Conservation (phyloP, 2,888 invertebrate genomes). For the Hirtodrosophila duncani region DNA sequence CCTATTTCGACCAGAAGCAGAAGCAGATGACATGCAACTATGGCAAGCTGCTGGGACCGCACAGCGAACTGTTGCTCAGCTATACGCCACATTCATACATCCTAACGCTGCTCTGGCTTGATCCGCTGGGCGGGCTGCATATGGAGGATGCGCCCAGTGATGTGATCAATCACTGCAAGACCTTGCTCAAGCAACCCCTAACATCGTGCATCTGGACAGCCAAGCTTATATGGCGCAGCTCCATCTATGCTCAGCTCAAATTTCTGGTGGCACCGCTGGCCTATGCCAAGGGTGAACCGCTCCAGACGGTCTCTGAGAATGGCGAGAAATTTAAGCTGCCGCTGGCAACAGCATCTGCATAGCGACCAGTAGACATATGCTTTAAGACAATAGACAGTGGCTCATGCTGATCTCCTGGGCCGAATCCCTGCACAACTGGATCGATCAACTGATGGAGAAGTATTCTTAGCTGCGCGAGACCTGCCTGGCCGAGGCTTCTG, state of each 20-base stretch:
- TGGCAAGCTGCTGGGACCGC: conserved; percentile 86
- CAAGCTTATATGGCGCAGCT: conserved; percentile 83
- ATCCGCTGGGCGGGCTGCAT: conserved; percentile 86
- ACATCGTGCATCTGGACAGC: conserved; percentile 92
- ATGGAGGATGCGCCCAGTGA: conserved; percentile 83
- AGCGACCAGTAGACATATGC: conserved; percentile 76
- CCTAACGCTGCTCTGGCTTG: conserved; percentile 90
- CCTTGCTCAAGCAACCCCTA: conserved; percentile 86
- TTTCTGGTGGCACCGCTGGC: conserved; percentile 82
- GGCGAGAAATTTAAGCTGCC: conserved; percentile 70
- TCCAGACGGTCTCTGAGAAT: conserved; percentile 77
- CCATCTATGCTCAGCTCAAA: conserved; percentile 85
- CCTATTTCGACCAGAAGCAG: conserved; percentile 96
- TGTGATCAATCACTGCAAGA: conserved; percentile 85
- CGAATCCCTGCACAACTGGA: conserved; percentile 85
- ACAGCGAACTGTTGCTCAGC: conserved; percentile 85
- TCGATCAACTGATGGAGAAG: conserved; percentile 85
- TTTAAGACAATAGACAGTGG: conserved; percentile 80
- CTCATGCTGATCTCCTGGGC: conserved; percentile 82
- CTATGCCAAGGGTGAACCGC: conserved; percentile 78
- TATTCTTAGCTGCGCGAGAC: conserved; percentile 84
- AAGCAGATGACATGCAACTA: conserved; percentile 92
- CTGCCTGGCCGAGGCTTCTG: conserved; percentile 77
- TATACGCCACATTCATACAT: conserved; percentile 84
- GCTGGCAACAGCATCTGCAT: conserved; percentile 79